Evolutionary conservation across 2,113 vertebrate genomes (phyloP), one percentile per base, ranked within the genome.

Genomic region (Quiscalus mexicanus): DNA sequence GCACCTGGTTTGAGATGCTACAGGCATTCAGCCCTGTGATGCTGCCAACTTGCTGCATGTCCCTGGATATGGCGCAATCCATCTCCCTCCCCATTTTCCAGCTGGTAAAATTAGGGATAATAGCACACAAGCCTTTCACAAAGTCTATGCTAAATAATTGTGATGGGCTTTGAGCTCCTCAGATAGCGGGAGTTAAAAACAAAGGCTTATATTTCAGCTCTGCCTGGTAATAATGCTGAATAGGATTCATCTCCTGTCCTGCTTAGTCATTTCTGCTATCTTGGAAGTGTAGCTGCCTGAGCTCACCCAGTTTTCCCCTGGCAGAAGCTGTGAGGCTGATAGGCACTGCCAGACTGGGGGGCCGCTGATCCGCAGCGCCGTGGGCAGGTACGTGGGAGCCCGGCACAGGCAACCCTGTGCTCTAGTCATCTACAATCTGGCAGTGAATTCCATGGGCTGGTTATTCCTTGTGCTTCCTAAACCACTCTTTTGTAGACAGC

Each of bases 111-210:
- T 93, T 80, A 88, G 87, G 79, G 78, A 94, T 96, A 90, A 96
- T 93, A 83, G 67, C 87, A 25, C 50, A 53, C 49, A 63, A 88
- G 73, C 87, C 45, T 95, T 94, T 95, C 82, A 78, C 71, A 87
- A 58, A 93, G 60, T 80, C 90, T 95, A 75, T 95, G 90, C 88
- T 92, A 90, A 97, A 92, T 94, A 92, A 95, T 39, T 94, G 85
- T 89, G 84, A 96, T 90, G 90, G 55, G 79, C 93, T 90, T 95
- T 90, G 87, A 92, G 93, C 88, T 93, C 76, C 60, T 93, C 25
- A 17, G 79, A 79, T 84, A 85, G 89, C 20, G 5, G 44, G 95
- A 87, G 91, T 84, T 95, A 87, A 63, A 92, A 95, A 94, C 82
- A 96, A 94, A 94, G 75, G 89, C 84, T 92, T 90, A 33, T 67